Base-by-base conservation (phyloP, 2,113 vertebrate genomes). In the Lasiurus borealis region DNA sequence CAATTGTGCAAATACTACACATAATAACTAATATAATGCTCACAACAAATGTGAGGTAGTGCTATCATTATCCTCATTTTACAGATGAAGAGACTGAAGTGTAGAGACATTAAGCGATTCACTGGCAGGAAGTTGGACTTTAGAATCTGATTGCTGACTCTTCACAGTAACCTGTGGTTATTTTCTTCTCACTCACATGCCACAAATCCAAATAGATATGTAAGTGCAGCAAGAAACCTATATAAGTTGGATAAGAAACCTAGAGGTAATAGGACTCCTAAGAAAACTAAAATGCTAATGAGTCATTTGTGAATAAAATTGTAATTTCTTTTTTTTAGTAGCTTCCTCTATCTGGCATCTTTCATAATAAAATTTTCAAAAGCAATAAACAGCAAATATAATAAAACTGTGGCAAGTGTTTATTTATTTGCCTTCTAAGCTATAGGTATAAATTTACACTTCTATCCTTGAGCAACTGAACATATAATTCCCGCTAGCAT, bases 231-330 rank as follows among this genome's bases (percentile, higher is more conserved):
- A 85, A 81, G 46, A 92, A 36, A 11, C 1, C 31, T n/a, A 14
- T 36, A 76, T 27, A 16, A 36, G 14, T 62, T 15, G 40, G 59
- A 14, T 9, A 54, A 71, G 44, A 72, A 88, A 29, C 31, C 18
- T 34, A 36, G 7, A 81, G 18, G 46, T 40, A 88, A 71, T 2
- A 40, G 82, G 29, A 31, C 25, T 90, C 3, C 13, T 44, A 4
- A 87, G 57, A 66, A 88, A 92, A 90, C 3, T 36, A 23, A 97
- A 92, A 3, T 8, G 9, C 18, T 92, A 94, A 90, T 82, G 48
- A 94, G 59, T 96, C 62, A 88, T 52, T 40, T 91, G 69, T 85
- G 91, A 76, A 77, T 88, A 92, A 92, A 90, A 88, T 36, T 71
- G 69, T 29, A 9, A 81, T 59, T 91, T 94, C 57, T 2, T 29